These are phyloP conservation scores for Hypercompe scribonia DNA, from an alignment of 2,888 invertebrate species.

Conservation along the genomic window DNA sequence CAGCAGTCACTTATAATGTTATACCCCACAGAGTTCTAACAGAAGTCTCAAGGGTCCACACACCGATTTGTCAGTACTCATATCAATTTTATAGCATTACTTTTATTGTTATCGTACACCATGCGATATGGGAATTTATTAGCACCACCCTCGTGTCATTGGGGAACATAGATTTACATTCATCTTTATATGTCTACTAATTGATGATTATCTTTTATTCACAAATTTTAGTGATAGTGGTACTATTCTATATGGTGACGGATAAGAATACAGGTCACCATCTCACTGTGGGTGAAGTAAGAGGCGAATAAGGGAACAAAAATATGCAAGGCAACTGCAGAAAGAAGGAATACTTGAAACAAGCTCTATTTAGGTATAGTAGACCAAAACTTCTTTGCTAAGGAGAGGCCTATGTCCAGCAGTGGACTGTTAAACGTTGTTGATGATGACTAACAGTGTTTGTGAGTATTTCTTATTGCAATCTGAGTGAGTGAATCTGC, in stretches of 20 bases:
- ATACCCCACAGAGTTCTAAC: neutral
- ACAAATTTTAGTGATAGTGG: no score
- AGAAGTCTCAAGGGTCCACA: conserved; percentile 15
- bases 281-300: no score
- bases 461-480: neutral
- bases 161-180: conserved; percentile 12
- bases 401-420: no score
- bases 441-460: neutral
- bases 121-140: conserved; percentile 34
- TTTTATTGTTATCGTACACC: conserved; percentile 59
- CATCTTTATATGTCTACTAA: neutral
- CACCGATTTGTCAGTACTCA: conserved; percentile 60
- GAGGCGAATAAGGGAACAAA: no score
- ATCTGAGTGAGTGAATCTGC: no score
- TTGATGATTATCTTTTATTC: neutral
- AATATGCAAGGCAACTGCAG: no score
- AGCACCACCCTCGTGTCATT: conserved; percentile 46
- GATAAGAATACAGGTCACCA: no score
- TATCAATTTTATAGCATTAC: conserved; percentile 51
- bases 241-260: no score
- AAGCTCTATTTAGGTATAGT: no score
- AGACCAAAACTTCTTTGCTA: no score
- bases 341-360: no score
- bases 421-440: no score
- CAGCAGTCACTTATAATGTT: conserved; percentile 8